These are phyloP conservation scores for Falcaria lacertinaria DNA, from an alignment of 2,888 invertebrate genomes.

Conservation along the genomic window DNA sequence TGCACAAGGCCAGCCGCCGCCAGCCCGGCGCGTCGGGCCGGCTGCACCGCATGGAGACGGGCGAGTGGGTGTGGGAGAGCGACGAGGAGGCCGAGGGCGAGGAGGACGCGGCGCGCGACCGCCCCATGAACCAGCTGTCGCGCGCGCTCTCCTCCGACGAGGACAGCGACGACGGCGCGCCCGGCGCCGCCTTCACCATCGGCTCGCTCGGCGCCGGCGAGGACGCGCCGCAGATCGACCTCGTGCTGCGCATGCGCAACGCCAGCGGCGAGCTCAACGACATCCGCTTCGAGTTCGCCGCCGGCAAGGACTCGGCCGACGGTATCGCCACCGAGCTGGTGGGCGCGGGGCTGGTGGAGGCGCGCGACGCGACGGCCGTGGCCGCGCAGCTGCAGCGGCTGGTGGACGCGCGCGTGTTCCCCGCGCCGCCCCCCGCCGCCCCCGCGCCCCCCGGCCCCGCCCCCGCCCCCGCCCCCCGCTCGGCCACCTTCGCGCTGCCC, in stretches of 20 bases:
- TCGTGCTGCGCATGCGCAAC: constrained; percentile 95
- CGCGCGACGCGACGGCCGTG: constrained; percentile 94
- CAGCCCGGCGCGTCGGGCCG: constrained; percentile 93
- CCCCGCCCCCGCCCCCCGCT: constrained; percentile 79
- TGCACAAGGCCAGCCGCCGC: constrained; percentile 90
- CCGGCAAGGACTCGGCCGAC: constrained; percentile 94
- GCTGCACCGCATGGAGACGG: constrained; percentile 95
- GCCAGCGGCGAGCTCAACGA: constrained; percentile 96
- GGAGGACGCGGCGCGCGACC: constrained; percentile 75
- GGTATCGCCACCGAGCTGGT: constrained; percentile 98
- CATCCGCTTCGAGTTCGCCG: constrained; percentile 98
- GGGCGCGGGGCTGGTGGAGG: constrained; percentile 96
- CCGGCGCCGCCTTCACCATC: constrained; percentile 50
- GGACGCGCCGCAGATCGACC: constrained; percentile 83
- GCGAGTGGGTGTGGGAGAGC: constrained; percentile 99
- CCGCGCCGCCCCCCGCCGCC: constrained; percentile 67
- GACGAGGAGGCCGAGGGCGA: constrained; percentile 89
- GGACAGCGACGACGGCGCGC: constrained; percentile 60
- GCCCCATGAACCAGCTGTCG: constrained; percentile 81
- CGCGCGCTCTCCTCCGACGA: constrained; percentile 81
- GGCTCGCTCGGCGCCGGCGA: constrained; percentile 46
- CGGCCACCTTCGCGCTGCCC: constrained; percentile 27
- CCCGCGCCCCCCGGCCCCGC: constrained; percentile 91
- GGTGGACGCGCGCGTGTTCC: constrained; percentile 81
- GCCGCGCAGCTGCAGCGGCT: constrained; percentile 95